Evolutionary conservation across 2,888 invertebrate species (phyloP), one percentile per base, ranked within the genome.

Genomic region (Lepidocyrtoides sp.): DNA sequence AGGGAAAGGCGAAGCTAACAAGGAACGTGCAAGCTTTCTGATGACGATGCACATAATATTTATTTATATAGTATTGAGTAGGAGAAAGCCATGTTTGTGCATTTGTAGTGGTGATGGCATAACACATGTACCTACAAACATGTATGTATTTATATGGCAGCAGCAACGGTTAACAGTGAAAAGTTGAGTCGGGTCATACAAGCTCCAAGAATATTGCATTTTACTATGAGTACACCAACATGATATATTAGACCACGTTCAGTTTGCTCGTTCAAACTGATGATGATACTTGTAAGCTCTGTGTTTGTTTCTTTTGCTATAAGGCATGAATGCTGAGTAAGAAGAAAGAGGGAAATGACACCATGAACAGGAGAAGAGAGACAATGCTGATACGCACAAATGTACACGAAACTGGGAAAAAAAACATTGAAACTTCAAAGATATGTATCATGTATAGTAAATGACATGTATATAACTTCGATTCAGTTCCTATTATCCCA

Each of bases 111-210:
- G 54, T 10, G 23, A n/a, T 20, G n/a, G n/a, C n/a, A n/a, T n/a
- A n/a, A n/a, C n/a, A n/a, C n/a, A n/a, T n/a, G n/a, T n/a, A n/a
- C n/a, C n/a, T n/a, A n/a, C n/a, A n/a, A n/a, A n/a, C n/a, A n/a
- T n/a, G n/a, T n/a, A n/a, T n/a, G n/a, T n/a, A n/a, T n/a, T n/a
- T n/a, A n/a, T n/a, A n/a, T n/a, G n/a, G n/a, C n/a, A 41, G 75
- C 51, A 29, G 51, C 44, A 44, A 7, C 14, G 26, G 77, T 32
- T 51, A 20, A 17, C 17, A 79, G 79, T 79, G 79, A 79, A 44
- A 66, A 84, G 69, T 84, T 69, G 84, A 84, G 51, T 69, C 51
- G 84, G 82, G 69, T 83, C 17, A 48, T 48, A 29, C 51, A 7
- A 7, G 84, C 84, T 48, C 17, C 54, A 79, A 48, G 81, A 36